Percentiles rank a stretch among this genome's conserved stretches.
Conservation (phyloP, 2,888 invertebrate species). For the Napeogenes inachia region DNA sequence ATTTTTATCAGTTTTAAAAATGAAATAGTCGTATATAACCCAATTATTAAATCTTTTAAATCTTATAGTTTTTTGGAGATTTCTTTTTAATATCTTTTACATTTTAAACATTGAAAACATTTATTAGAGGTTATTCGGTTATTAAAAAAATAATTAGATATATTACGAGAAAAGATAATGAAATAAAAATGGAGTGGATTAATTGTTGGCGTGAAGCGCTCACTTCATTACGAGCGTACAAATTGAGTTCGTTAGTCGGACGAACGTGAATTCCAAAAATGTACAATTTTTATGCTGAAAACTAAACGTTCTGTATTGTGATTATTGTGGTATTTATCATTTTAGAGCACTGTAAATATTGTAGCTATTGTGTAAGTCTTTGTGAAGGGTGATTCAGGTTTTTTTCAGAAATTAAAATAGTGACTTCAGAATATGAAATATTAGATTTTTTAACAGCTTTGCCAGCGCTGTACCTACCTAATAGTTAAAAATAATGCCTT, state of each 20-base stretch:
- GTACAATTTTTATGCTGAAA: neutral
- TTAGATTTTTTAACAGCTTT: no score
- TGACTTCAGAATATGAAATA: no score
- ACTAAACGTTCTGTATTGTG: neutral
- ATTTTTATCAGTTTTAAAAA: no score
- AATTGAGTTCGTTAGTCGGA: slow-evolving; percentile 65
- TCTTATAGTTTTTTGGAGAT: neutral
- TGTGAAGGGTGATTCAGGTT: no score
- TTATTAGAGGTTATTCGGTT: neutral
- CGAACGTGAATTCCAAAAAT: slow-evolving; percentile 30
- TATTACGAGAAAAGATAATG: slow-evolving; percentile 23
- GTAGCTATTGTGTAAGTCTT: no score
- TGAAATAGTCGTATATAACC: no score
- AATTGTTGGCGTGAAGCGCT: slow-evolving; percentile 36
- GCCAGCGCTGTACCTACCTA: no score
- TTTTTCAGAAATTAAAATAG: no score
- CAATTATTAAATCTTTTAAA: no score
- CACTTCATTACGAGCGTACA: slow-evolving; percentile 43
- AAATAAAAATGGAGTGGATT: slow-evolving; percentile 41
- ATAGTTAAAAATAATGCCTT: no score
- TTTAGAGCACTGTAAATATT: no score
- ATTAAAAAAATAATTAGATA: slow-evolving; percentile 1
- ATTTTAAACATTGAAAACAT: neutral
- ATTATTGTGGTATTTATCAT: neutral
- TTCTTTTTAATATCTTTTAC: neutral